Evolutionary conservation across 1,140 invertebrate species (phyloP).

Genomic region (Aethina tumida): DNA sequence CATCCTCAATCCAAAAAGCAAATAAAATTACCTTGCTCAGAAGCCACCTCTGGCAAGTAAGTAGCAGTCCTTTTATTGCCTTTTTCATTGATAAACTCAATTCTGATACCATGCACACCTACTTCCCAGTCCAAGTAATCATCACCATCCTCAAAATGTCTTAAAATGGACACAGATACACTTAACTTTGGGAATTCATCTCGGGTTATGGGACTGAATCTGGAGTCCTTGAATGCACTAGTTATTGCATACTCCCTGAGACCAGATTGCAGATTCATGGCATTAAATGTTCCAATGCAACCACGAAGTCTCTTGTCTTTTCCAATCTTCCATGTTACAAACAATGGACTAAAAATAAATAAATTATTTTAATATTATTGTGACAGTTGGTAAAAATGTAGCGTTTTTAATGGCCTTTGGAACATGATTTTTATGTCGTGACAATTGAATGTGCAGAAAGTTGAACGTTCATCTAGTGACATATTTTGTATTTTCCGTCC

Average conservation of each 20-base stretch:
- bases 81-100: conserved; percentile 94
- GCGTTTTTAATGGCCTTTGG: too few relatives aligned
- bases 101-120: conserved; percentile 94
- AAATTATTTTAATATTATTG: too few relatives aligned
- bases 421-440: too few relatives aligned
- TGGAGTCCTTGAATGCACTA: conserved; percentile 95
- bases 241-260: conserved; percentile 94
- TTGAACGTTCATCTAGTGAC: too few relatives aligned
- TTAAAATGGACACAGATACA: conserved; percentile 91
- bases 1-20: too few relatives aligned
- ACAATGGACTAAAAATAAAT: conserved; percentile 79
- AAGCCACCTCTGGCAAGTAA: conserved; percentile 94
- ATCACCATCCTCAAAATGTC: conserved; percentile 89
- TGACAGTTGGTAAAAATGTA: too few relatives aligned
- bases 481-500: too few relatives aligned
- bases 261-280: conserved; percentile 87
- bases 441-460: too few relatives aligned
- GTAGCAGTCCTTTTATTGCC: conserved; percentile 93
- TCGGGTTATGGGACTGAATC: conserved; percentile 89
- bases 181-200: conserved; percentile 89
- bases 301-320: conserved; percentile 82
- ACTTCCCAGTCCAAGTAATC: conserved; percentile 97
- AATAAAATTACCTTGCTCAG: conserved; percentile 90
- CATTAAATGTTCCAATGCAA: conserved; percentile 93
- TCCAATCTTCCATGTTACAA: conserved; percentile 98